These are phyloP conservation scores for Didymodactylos carnosus DNA, from an alignment of 2,888 invertebrate genomes.

Conservation along the genomic window DNA sequence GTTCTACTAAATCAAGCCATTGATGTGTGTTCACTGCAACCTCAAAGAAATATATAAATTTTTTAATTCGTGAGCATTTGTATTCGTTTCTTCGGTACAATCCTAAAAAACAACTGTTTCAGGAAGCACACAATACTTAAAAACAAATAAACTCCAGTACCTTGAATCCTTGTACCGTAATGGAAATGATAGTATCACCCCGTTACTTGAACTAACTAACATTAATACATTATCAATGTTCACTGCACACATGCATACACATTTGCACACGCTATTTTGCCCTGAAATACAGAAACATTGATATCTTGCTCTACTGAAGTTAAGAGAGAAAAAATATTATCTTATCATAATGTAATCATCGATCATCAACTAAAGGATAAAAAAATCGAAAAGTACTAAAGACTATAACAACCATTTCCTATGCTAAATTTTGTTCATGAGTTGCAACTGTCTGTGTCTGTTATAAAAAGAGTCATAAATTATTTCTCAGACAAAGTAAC, in stretches of 20 bases:
- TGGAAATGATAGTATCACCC: constrained; percentile 68
- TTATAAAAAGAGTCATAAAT: constrained; percentile 36
- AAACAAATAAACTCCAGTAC: neutral
- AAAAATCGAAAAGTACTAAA: too few relatives aligned
- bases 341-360: constrained; percentile 51
- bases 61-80: constrained; percentile 51
- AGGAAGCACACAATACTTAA: neutral
- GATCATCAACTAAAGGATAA: constrained; percentile 65
- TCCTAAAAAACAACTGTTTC: constrained; percentile 29
- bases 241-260: constrained; percentile 80
- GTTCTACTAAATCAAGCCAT: constrained; percentile 52
- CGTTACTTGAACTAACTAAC: constrained; percentile 65
- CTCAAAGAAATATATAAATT: neutral
- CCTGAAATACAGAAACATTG: constrained; percentile 35
- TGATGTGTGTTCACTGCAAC: constrained; percentile 58
- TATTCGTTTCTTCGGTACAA: constrained; percentile 50
- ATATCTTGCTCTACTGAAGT: neutral
- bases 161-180: constrained; percentile 75
- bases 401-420: too few relatives aligned
- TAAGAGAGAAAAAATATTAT: too few relatives aligned
- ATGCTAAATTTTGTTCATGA: too few relatives aligned
- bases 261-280: constrained; percentile 76
- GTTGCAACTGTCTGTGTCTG: constrained; percentile 64
- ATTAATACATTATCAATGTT: constrained; percentile 85
- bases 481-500: neutral